A percentile compares a stretch with the other conserved stretches of the same genome.
phyloP scores from a whole-genome alignment of 2,113 vertebrate species.

The Petrocephalus zakoni region DNA sequence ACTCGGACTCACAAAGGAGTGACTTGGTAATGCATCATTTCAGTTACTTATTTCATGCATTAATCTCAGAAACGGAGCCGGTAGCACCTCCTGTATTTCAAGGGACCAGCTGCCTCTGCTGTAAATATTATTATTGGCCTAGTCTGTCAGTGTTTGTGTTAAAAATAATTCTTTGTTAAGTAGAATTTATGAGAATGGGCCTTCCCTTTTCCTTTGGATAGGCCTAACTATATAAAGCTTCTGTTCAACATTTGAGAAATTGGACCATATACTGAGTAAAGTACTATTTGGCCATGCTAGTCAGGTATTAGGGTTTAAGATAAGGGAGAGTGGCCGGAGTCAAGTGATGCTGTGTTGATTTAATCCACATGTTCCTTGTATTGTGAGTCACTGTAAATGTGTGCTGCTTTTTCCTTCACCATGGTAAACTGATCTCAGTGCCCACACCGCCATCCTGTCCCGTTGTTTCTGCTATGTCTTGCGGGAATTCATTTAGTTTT shows the following conservation, averaged over 20 bases:
- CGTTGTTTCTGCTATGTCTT: neutral
- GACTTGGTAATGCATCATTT: neutral
- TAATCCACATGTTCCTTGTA: neutral
- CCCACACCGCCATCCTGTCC: neutral
- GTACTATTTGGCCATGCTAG: neutral
- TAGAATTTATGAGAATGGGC: neutral
- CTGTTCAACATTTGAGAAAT: neutral
- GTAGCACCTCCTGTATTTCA: neutral
- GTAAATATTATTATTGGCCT: neutral
- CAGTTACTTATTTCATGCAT: neutral
- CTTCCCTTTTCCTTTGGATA: neutral
- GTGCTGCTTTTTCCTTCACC: neutral
- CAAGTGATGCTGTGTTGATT: neutral
- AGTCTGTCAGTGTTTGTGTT: neutral
- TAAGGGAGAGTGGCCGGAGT: neutral
- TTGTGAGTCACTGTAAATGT: neutral
- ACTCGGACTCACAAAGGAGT: too few species aligned
- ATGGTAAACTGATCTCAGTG: neutral
- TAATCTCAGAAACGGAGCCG: neutral
- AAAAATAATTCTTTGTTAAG: neutral
- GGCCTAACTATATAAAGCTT: neutral
- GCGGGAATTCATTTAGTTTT: neutral
- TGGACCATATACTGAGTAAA: neutral
- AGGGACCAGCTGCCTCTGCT: neutral
- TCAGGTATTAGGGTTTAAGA: neutral